These are phyloP conservation scores for Leucophenga montana DNA, from an alignment of 2,888 invertebrate species.

Conservation along the genomic window DNA sequence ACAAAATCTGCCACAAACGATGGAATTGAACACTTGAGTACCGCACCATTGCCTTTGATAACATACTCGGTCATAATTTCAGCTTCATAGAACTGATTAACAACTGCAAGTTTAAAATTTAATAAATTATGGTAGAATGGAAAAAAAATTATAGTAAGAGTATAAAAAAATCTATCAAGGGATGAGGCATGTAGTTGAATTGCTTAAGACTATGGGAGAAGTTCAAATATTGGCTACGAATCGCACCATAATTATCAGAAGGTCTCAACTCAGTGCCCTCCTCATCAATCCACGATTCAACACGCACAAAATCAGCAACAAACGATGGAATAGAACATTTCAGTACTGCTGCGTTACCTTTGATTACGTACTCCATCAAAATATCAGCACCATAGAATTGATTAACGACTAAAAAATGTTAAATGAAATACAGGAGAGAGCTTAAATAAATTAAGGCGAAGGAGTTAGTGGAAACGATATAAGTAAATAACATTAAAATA, in stretches of 20 bases:
- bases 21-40: constrained; percentile 83
- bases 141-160: constrained; percentile 26
- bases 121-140: not conserved
- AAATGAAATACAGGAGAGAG: constrained; percentile 15
- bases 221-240: not conserved
- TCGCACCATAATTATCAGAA: constrained; percentile 75
- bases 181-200: constrained; percentile 14
- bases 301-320: constrained; percentile 82
- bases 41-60: constrained; percentile 81
- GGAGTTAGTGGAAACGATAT: not conserved
- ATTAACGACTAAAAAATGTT: constrained; percentile 78
- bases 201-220: constrained; percentile 19
- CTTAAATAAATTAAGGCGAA: not conserved
- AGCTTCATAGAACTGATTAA: constrained; percentile 82
- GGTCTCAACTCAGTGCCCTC: constrained; percentile 75
- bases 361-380: constrained; percentile 82
- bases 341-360: constrained; percentile 81
- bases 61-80: constrained; percentile 84
- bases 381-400: constrained; percentile 83
- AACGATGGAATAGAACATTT: constrained; percentile 85
- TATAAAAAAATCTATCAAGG: constrained; percentile 29
- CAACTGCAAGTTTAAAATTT: constrained; percentile 74
- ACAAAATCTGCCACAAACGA: constrained; percentile 85
- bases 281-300: constrained; percentile 82
- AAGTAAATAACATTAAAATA: constrained; percentile 18